A percentile compares a stretch with the other conserved stretches of the same genome.
Evolutionary conservation across 2,888 invertebrate species (phyloP).

Genomic region (Lasius fuliginosus): DNA sequence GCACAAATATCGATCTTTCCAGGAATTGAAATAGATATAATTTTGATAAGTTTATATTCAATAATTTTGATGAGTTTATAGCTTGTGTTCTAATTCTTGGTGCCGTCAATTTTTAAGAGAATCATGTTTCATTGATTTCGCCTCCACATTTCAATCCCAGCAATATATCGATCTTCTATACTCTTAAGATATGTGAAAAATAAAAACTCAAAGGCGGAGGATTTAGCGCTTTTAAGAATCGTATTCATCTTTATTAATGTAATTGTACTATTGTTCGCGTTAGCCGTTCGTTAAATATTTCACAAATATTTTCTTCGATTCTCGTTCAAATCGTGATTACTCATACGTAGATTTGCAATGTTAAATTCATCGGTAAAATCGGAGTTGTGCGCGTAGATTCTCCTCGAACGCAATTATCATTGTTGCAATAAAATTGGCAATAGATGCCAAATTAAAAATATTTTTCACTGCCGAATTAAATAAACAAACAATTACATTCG

Average conservation of each 20-base stretch:
- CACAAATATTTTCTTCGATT: constrained; percentile 39
- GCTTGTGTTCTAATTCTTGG: neutral
- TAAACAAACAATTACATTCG: neutral
- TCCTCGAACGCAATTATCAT: neutral
- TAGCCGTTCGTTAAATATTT: constrained; percentile 37
- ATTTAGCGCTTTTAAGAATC: constrained; percentile 41
- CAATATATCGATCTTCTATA: constrained; percentile 33
- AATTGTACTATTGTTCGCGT: constrained; percentile 42
- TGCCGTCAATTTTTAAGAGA: neutral
- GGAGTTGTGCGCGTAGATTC: neutral
- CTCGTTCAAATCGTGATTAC: constrained; percentile 37
- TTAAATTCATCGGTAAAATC: neutral
- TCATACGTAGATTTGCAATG: constrained; percentile 32
- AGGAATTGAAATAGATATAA: neutral
- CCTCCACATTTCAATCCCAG: constrained; percentile 1
- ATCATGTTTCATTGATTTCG: neutral
- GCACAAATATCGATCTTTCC: neutral
- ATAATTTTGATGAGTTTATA: constrained; percentile 20
- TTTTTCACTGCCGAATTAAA: constrained; percentile 42
- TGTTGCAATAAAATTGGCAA: constrained; percentile 16
- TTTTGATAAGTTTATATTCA: constrained; percentile 16
- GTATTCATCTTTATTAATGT: constrained; percentile 44
- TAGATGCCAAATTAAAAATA: constrained; percentile 33
- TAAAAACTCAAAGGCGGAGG: neutral
- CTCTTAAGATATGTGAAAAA: constrained; percentile 16